These are phyloP conservation scores for Molanna angustata DNA, from an alignment of 2,888 invertebrate species.

Conservation along the genomic window DNA sequence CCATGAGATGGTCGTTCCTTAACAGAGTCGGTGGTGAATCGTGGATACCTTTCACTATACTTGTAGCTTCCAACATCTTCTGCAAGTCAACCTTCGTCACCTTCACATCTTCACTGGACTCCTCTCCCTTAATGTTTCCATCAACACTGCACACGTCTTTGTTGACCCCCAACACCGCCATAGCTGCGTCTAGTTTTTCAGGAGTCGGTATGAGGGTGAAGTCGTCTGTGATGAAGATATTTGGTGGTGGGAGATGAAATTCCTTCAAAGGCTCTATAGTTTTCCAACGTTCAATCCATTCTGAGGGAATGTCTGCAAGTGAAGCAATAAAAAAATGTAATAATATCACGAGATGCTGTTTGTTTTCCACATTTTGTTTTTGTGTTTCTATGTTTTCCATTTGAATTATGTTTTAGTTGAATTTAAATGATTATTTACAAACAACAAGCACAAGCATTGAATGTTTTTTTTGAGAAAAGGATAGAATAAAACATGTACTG, in stretches of 20 bases:
- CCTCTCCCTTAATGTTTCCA: neutral
- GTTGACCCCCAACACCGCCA: conserved; percentile 25
- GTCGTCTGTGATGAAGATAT: conserved; percentile 70
- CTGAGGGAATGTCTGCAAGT: conserved; percentile 55
- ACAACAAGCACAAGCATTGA: too few species aligned
- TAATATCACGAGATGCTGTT: too few species aligned
- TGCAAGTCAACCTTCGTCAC: neutral
- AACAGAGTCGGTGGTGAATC: conserved; percentile 49
- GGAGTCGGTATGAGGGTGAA: conserved; percentile 59
- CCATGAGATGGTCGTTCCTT: conserved; percentile 53
- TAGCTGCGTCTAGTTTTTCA: conserved; percentile 34
- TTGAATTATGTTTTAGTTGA: too few species aligned
- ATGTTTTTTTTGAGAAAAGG: too few species aligned
- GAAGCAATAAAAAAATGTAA: too few species aligned
- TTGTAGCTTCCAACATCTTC: neutral
- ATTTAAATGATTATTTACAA: too few species aligned
- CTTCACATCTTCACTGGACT: neutral
- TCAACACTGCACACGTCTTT: conserved; percentile 40
- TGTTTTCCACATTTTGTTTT: too few species aligned
- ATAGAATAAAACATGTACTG: too few species aligned
- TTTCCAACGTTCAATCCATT: conserved; percentile 65
- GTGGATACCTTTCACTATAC: neutral
- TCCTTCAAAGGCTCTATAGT: conserved; percentile 53
- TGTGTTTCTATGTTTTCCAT: too few species aligned
- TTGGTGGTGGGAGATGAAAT: conserved; percentile 68